Evolutionary conservation across 2,797 vertebrate genomes (phyloP).

Genomic region (Echiichthys vipera): DNA sequence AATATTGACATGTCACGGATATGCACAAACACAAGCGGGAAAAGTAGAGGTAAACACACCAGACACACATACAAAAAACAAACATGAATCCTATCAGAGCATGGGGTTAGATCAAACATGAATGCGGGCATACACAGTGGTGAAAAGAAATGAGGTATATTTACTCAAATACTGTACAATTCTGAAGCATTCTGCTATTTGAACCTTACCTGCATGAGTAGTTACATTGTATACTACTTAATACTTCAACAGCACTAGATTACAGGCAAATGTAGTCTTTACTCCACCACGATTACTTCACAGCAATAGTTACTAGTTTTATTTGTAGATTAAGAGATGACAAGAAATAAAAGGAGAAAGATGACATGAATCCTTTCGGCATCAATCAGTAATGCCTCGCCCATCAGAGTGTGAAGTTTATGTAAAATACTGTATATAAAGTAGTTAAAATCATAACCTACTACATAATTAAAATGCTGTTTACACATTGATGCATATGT

Average conservation of each 20-base stretch:
- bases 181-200: background rate
- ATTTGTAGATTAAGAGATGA: background rate
- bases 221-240: background rate
- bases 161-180: background rate
- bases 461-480: background rate
- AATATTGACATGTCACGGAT: constrained; percentile 56
- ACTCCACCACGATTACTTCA: background rate
- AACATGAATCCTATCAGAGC: constrained; percentile 37
- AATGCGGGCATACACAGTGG: background rate
- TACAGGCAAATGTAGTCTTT: background rate
- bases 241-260: background rate
- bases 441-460: background rate
- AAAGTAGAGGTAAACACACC: constrained; percentile 33
- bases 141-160: background rate
- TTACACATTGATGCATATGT: background rate
- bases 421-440: background rate
- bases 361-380: too few species aligned
- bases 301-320: background rate
- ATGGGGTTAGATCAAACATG: constrained; percentile 42
- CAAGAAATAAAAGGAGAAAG: too few species aligned
- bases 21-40: constrained; percentile 42
- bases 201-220: background rate
- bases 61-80: constrained; percentile 9
- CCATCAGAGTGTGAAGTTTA: too few species aligned
- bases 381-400: too few species aligned